Percentiles rank a stretch among this genome's conserved stretches.
phyloP scores from a whole-genome alignment of 2,888 invertebrate species.

The Artemia sinica region DNA sequence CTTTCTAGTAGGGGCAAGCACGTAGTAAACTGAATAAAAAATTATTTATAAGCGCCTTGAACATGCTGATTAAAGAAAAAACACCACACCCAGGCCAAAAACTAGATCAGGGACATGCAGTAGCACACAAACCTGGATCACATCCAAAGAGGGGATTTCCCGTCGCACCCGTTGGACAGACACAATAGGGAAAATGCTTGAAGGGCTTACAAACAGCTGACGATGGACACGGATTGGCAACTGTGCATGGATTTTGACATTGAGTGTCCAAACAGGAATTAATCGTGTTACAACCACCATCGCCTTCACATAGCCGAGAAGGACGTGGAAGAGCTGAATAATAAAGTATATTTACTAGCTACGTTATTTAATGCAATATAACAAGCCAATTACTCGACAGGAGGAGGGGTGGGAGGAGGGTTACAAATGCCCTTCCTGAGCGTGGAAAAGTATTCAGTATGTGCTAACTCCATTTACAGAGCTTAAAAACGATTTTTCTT shows the following conservation, averaged over 20 bases:
- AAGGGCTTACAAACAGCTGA: slow-evolving; percentile 30
- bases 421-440: no score
- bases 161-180: slow-evolving; percentile 29
- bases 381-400: no score
- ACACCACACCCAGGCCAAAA: background rate
- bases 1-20: no score
- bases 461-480: no score
- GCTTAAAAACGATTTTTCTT: no score
- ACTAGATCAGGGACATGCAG: background rate
- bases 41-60: no score
- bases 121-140: slow-evolving; percentile 25
- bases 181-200: slow-evolving; percentile 29
- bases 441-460: no score
- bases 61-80: no score
- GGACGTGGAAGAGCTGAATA: slow-evolving; percentile 26
- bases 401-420: no score
- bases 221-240: slow-evolving; percentile 30
- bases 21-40: no score
- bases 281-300: slow-evolving; percentile 29
- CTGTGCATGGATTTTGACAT: slow-evolving; percentile 32
- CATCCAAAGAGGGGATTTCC: slow-evolving; percentile 29
- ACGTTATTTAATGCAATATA: no score
- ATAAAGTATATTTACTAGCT: background rate
- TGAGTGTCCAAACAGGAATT: slow-evolving; percentile 29
- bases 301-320: slow-evolving; percentile 28